Conservation (phyloP, 1,140 invertebrate species). For the Tetramorium parvispinum region DNA sequence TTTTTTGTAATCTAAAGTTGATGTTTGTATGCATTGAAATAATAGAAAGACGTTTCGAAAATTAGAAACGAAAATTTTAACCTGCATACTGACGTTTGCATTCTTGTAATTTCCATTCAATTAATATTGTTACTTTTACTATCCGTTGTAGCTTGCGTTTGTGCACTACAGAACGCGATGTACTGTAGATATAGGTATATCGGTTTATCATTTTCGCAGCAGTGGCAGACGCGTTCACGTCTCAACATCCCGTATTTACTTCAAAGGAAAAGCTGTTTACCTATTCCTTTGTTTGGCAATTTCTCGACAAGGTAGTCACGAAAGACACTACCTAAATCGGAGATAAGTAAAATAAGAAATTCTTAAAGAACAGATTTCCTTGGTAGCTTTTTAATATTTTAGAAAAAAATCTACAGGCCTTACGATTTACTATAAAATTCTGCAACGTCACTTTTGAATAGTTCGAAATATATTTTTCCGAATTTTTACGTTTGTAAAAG, state of each 20-base stretch:
- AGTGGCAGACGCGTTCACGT: not conserved
- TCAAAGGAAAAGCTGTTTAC: constrained; percentile 18
- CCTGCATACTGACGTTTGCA: not conserved
- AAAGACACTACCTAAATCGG: constrained; percentile 11
- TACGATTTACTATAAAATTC: not conserved
- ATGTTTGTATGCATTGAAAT: not conserved
- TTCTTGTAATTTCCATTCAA: not conserved
- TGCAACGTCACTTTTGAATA: not conserved
- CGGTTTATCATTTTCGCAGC: constrained; percentile 2
- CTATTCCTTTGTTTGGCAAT: constrained; percentile 2
- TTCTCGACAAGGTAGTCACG: not conserved
- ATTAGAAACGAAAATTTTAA: not conserved
- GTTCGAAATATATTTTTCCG: not conserved
- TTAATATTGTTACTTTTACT: constrained; percentile 20
- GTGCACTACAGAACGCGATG: not conserved
- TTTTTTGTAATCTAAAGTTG: not conserved
- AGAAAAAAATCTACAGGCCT: not conserved
- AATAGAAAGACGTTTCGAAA: not conserved
- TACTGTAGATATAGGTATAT: constrained; percentile 11
- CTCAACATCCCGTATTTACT: not conserved
- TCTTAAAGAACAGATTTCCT: not conserved
- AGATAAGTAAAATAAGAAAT: not conserved
- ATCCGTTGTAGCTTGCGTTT: not conserved
- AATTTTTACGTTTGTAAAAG: not conserved
- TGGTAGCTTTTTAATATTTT: not conserved